These are phyloP conservation scores for Drosophila stalkeri DNA, from an alignment of 2,888 invertebrate species.

Conservation along the genomic window DNA sequence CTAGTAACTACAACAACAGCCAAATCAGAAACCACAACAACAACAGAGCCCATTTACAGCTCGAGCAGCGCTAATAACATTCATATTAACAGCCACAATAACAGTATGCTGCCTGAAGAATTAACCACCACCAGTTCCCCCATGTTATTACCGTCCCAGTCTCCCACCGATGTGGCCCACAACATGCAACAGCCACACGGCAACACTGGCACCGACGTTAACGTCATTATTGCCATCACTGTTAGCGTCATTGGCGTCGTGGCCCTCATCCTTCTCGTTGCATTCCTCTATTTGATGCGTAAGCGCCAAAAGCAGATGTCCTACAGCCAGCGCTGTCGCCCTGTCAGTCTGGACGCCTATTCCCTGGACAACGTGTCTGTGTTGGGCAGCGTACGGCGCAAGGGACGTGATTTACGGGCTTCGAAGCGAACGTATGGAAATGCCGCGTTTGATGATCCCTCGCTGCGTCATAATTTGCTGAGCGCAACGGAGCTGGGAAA, in stretches of 20 bases:
- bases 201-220: conserved; percentile 86
- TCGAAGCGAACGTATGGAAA: conserved; percentile 96
- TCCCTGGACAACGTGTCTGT: conserved; percentile 95
- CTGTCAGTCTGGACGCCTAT: conserved; percentile 94
- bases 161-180: conserved; percentile 60
- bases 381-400: conserved; percentile 91
- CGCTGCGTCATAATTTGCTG: conserved; percentile 89
- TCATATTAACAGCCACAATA: conserved; percentile 26
- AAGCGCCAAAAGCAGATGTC: conserved; percentile 92
- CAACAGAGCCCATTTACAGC: conserved; percentile 52
- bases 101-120: conserved; percentile 54
- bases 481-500: conserved; percentile 92
- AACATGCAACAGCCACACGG: conserved; percentile 67
- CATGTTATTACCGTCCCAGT: conserved; percentile 37
- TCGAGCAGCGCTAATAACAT: conserved; percentile 19
- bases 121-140: conserved; percentile 21
- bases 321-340: conserved; percentile 94
- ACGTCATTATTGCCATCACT: conserved; percentile 92
- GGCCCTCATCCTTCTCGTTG: conserved; percentile 91
- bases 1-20: conserved; percentile 35
- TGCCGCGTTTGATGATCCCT: conserved; percentile 95
- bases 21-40: conserved; percentile 39
- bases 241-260: conserved; percentile 93
- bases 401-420: conserved; percentile 88
- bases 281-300: conserved; percentile 91